Base-by-base conservation (phyloP, 2,113 vertebrate species). In the Procavia capensis region DNA sequence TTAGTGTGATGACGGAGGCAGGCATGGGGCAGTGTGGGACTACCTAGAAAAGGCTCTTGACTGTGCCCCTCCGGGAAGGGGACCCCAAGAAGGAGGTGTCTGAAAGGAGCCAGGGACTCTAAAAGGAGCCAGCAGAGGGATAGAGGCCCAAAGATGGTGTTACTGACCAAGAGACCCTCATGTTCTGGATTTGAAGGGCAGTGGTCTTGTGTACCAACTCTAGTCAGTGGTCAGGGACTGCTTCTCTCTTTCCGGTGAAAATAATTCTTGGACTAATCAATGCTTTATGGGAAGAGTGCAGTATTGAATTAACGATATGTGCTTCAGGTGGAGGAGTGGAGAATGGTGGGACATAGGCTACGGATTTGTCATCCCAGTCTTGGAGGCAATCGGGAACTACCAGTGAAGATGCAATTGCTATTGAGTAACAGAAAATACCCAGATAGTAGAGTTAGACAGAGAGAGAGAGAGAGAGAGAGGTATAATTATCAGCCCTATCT, bases 71-170 rank as follows among this genome's bases (percentile, higher is more conserved):
- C 3, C 6, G 9, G 16, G 57, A n/a, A 19, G 6, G 75, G 59
- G 5, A 25, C 27, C 75, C 61, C 19, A 54, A 47, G 34, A 20
- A 43, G 59, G 22, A 22, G 57, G 2, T 31, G 19, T 57, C 81
- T 39, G 29, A 39, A 14, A 50, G 50, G 50, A 50, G 50, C 50
- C 50, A n/a, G n/a, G n/a, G n/a, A n/a, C n/a, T n/a, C 14, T 50
- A 57, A 57, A 57, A 57, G 54, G 39, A 83, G 59, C 57, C 45
- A 27, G 76, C 34, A 14, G 0, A 50, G 66, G 76, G 47, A 14
- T 2, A 11, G 0, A 10, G 70, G 88, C 0, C 1, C 47, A 45
- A 34, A 34, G 43, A 59, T 10, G 13, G 39, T 2, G 0, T n/a
- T 16, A 9, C 76, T 41, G 36, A n/a, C 24, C n/a, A 24, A 45